Evolutionary conservation across 2,888 invertebrate genomes (phyloP), one percentile per base, ranked within the genome.

Genomic region (Volucella zonaria): DNA sequence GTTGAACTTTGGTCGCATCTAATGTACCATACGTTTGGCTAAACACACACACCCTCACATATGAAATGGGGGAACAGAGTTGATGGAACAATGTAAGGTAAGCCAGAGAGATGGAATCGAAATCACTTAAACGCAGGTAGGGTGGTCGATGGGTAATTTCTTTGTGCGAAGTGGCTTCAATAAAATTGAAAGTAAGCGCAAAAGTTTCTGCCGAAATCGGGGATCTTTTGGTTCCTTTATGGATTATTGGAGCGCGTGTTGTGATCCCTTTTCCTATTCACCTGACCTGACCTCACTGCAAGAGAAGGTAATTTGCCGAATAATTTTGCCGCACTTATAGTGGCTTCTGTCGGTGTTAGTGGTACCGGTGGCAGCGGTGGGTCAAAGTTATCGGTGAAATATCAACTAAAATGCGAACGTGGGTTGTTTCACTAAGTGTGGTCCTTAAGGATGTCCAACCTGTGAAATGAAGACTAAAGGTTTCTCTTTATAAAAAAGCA

Each of bases 71-170:
- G 38, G 8, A 8, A 9, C n/a, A 15, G 15, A n/a, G 38, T 14
- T n/a, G 12, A 42, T 51, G n/a, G 42, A 78, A 71, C 68, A 62
- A 61, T 56, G 49, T 40, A 42, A 56, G 45, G 70, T 71, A 31
- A 31, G 31, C 6, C 31, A 4, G 31, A 31, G 58, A 47, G 47
- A 15, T 66, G 56, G 67, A 85, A 81, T 81, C 81, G 56, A 58
- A 85, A 81, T 81, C 81, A 85, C 85, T 85, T 85, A 81, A 62
- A 52, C 49, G 31, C 71, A 79, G 80, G 83, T 83, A 68, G 78
- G 54, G 66, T 45, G 10, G 51, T 18, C 31, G 51, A 40, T 42
- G 42, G 45, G 66, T 76, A 71, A 67, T 80, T 76, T 73, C 67
- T 76, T 73, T 76, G 76, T 77, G 73, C 62, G 71, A 54, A 47